phyloP scores from a whole-genome alignment of 2,888 invertebrate species.

The Drosophila pegasa region DNA sequence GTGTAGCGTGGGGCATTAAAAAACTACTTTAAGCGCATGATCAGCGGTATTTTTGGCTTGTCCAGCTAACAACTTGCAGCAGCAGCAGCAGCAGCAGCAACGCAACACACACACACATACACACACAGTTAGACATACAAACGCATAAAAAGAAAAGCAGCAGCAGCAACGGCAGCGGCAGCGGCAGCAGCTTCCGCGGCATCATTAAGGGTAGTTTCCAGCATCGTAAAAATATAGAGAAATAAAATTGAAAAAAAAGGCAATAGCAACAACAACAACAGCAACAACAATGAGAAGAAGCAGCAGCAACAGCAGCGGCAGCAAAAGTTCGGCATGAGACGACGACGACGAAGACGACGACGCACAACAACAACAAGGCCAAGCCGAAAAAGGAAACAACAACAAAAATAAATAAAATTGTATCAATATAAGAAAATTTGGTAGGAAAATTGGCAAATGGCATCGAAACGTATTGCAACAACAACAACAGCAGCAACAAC shows the following conservation, averaged over 20 bases:
- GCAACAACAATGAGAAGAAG: conserved; percentile 8
- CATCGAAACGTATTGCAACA: conserved; percentile 7
- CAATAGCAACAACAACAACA: conserved; percentile 43
- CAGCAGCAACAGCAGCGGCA: conserved; percentile 48
- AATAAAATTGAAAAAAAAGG: conserved; percentile 79
- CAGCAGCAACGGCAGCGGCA: conserved; percentile 53
- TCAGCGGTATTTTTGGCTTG: conserved; percentile 64
- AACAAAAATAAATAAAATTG: conserved; percentile 74
- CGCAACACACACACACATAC: conserved; percentile 17
- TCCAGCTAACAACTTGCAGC: conserved; percentile 45
- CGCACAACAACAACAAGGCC: conserved; percentile 35
- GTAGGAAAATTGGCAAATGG: conserved; percentile 49
- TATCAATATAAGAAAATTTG: conserved; percentile 69
- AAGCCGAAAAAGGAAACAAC: conserved; percentile 55
- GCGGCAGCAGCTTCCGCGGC: conserved; percentile 65
- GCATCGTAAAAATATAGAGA: conserved; percentile 82
- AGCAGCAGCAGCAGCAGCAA: conserved; percentile 8
- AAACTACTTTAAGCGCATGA: conserved; percentile 69
- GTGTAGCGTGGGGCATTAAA: conserved; percentile 33
- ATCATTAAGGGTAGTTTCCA: conserved; percentile 82
- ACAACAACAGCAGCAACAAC: conserved; percentile 1
- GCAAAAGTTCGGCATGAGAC: conserved; percentile 56
- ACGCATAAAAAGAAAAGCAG: conserved; percentile 30
- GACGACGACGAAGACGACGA: conserved; percentile 16
- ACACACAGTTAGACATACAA: conserved; percentile 12